Evolutionary conservation across 2,797 vertebrate species (phyloP), one percentile per base, ranked within the genome.

Genomic region (Dendrocincla tyrannina): DNA sequence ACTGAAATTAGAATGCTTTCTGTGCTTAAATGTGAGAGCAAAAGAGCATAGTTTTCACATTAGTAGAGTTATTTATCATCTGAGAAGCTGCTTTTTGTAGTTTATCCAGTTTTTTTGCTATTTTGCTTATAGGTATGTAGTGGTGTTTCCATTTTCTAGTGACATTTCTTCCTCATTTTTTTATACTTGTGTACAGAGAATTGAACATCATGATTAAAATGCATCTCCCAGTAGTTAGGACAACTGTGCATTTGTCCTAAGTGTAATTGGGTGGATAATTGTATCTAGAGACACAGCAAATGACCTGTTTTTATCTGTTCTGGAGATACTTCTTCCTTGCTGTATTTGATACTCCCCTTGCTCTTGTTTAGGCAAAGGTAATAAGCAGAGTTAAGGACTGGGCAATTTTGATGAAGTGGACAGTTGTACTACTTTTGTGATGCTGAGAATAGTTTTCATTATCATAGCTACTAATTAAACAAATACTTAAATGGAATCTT

Each of bases 231-330:
- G n/a, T 72, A 18, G 6, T 72, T 59, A 62, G 50, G 59, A 78
- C 59, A 84, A 76, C 73, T 41, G 17, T 78, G 50, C 46, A 15
- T 93, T 94, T 78, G 58, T 93, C 88, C 73, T 55, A 4, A n/a
- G 83, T 84, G 88, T 85, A 93, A 92, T 88, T 91, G 80, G 78
- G 76, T 85, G 62, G 39, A 39, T 94, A 93, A 90, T 69, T 90
- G 39, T 78, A 46, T 78, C 62, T 75, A 35, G 69, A 90, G 79
- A 68, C 17, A 53, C 33, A 49, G 18, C 1, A 2, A 77, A 30
- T 0, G 0, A 88, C 64, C 53, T 42, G 73, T 0, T 86, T 84
- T 82, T 35, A 42, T 89, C 46, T 80, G 17, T 70, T 87, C 64
- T 58, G 42, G 47, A 63, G 39, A 22, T 72, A 13, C 2, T 85